These are phyloP conservation scores for Unio delphinus DNA, from an alignment of 2,888 invertebrate species.

Conservation along the genomic window DNA sequence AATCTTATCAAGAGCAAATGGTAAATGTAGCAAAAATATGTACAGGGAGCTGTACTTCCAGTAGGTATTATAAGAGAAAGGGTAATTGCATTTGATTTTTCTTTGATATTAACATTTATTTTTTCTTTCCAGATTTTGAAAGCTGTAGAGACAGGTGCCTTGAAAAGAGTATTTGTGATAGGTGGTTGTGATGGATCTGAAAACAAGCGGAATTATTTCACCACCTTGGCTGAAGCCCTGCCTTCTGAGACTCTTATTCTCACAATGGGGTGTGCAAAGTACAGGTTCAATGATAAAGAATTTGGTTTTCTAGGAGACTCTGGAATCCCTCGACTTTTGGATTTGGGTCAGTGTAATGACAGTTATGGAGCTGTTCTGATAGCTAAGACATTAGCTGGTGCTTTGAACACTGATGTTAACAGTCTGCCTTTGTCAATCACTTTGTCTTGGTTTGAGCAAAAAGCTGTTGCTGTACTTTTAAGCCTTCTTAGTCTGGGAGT, in stretches of 20 bases:
- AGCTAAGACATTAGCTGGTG: conserved; percentile 47
- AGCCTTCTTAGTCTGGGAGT: conserved; percentile 50
- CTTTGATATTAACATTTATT: neutral
- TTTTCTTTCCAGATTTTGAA: conserved; percentile 36
- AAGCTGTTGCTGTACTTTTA: conserved; percentile 53
- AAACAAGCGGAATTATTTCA: conserved; percentile 53
- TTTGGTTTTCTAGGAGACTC: conserved; percentile 48
- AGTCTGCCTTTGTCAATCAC: conserved; percentile 48
- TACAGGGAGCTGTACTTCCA: neutral
- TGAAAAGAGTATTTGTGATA: conserved; percentile 53
- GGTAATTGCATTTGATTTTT: neutral
- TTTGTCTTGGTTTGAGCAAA: conserved; percentile 57
- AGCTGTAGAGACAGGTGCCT: conserved; percentile 39
- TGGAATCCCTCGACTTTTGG: conserved; percentile 54
- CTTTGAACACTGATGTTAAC: conserved; percentile 52
- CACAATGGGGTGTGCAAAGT: conserved; percentile 61
- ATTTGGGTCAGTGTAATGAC: conserved; percentile 56
- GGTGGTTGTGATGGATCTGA: conserved; percentile 59
- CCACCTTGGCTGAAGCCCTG: conserved; percentile 40
- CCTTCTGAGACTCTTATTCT: conserved; percentile 50
- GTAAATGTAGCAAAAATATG: no score
- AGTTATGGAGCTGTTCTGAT: conserved; percentile 51
- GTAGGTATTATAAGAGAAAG: neutral
- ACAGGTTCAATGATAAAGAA: conserved; percentile 42
- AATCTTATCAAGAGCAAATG: no score